Base-by-base conservation (phyloP, 2,888 invertebrate genomes). In the Dicranocentrus wangi region DNA sequence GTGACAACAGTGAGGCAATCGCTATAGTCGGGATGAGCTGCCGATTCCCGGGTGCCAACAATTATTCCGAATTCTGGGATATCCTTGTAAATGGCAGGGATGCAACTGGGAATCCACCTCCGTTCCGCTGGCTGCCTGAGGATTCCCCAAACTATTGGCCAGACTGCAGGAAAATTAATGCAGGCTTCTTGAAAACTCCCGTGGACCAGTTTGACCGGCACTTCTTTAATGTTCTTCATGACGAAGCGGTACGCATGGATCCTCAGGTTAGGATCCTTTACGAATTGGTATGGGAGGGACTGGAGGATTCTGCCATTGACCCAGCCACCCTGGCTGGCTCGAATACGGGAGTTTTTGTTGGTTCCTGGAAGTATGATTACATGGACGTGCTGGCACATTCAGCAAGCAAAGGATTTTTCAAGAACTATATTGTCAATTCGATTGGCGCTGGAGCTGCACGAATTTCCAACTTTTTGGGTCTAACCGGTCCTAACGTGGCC, bases 401-500 rank as follows among this genome's bases (percentile, higher is more conserved):
- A n/a, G 13, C 51, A 51, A 17, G 25, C 39, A 15, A 39, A 47
- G 32, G 10, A 10, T 68, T 68, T 47, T 47, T 51, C 17, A 1
- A 51, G 10, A 17, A 8, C 1, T 51, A 47, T n/a, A 51, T 68
- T 25, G 68, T 27, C 1, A 68, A 47, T 7, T 68, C 68, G 7
- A 15, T 51, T 10, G 68, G 43, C 1, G 53, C 51, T 1, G 25
- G n/a, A 5, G 51, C 68, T 1, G 68, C 51, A 0, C 15, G 68
- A 1, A 13, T 68, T 1, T 25, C 51, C 5, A 27, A 51, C 23
- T 28, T 68, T 10, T 28, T 51, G 19, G 51, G 63, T 10, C 17
- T 66, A 7, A 80, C 65, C n/a, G 82, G 82, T 15, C 82, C 82
- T n/a, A 53, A 51, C 25, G 60, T 60, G 0, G 80, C 81, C 53